phyloP scores from a whole-genome alignment of 2,113 vertebrate genomes.

The Sinocyclocheilus maitianheensis region DNA sequence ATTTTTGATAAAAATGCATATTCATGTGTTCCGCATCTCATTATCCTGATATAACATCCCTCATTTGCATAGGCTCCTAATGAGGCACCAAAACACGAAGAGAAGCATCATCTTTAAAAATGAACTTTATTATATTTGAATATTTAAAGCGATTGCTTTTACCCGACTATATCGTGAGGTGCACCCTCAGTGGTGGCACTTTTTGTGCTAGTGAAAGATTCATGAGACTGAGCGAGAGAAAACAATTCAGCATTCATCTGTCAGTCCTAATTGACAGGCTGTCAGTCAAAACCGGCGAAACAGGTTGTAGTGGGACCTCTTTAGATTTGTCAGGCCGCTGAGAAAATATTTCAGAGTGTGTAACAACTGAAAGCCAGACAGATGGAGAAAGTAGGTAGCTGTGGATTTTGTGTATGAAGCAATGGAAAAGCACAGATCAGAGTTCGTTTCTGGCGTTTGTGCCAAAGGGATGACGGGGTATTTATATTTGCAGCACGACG shows the following conservation, averaged over 20 bases:
- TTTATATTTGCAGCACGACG: neutral
- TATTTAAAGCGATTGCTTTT: neutral
- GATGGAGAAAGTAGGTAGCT: conserved; percentile 22
- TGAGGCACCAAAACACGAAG: conserved; percentile 13
- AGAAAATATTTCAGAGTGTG: conserved; percentile 23
- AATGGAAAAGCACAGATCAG: conserved; percentile 8
- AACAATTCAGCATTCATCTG: conserved; percentile 33
- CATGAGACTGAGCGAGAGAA: conserved; percentile 23
- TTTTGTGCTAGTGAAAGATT: conserved; percentile 30
- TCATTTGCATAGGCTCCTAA: conserved; percentile 43
- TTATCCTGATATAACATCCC: conserved; percentile 33
- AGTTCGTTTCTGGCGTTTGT: conserved; percentile 35
- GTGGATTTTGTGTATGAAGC: conserved; percentile 14
- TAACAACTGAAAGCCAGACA: conserved; percentile 20
- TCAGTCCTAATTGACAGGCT: conserved; percentile 43
- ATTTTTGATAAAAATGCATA: conserved; percentile 47
- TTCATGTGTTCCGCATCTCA: conserved; percentile 41
- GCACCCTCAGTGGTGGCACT: neutral
- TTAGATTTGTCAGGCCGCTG: conserved; percentile 41
- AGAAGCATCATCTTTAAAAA: neutral
- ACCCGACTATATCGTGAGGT: neutral
- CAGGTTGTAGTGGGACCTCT: conserved; percentile 36
- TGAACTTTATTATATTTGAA: conserved; percentile 2
- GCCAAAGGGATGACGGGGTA: conserved; percentile 28
- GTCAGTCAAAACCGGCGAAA: conserved; percentile 26